Evolutionary conservation across 2,888 invertebrate genomes (phyloP).

Genomic region (Kuschelorhynchus macadamiae): DNA sequence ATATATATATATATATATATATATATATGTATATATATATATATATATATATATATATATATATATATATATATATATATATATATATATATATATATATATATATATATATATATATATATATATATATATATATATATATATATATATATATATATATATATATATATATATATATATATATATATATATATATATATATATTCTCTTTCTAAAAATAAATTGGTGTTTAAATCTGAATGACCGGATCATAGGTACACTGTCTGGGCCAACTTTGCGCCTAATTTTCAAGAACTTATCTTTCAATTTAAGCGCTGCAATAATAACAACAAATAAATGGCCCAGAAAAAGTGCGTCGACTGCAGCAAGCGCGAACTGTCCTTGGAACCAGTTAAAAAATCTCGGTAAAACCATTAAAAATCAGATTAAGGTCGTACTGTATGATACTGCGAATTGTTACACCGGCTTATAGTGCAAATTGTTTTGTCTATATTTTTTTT

Average conservation of each 20-base stretch:
- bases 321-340: slow-evolving; percentile 39
- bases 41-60: too few species aligned
- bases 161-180: too few species aligned
- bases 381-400: slow-evolving; percentile 44
- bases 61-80: too few species aligned
- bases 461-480: slow-evolving; percentile 23
- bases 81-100: too few species aligned
- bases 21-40: too few species aligned
- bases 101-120: too few species aligned
- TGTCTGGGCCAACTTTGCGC: neutral
- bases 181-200: too few species aligned
- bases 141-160: too few species aligned
- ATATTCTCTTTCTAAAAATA: too few species aligned
- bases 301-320: slow-evolving; percentile 40
- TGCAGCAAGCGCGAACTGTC: slow-evolving; percentile 37
- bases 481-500: slow-evolving; percentile 27
- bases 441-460: slow-evolving; percentile 33
- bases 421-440: slow-evolving; percentile 41
- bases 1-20: too few species aligned
- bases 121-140: too few species aligned
- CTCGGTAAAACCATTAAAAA: slow-evolving; percentile 44
- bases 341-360: slow-evolving; percentile 48
- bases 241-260: neutral
- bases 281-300: slow-evolving; percentile 16
- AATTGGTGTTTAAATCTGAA: too few species aligned